Base-by-base conservation (phyloP, 23 tunicate genomes). In the Phallusia fumigata region DNA sequence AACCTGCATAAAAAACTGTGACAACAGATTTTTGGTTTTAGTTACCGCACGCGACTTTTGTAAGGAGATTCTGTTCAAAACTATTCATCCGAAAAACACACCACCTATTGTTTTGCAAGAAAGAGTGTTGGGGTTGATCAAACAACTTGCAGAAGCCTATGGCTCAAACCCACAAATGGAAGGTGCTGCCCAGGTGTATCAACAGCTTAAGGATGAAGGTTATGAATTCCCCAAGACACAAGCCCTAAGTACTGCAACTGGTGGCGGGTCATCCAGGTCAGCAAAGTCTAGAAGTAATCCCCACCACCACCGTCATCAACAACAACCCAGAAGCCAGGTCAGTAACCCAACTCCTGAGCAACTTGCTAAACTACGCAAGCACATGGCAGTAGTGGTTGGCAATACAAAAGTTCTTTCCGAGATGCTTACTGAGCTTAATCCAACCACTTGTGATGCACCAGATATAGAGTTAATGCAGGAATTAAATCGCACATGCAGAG, bases 1-100 rank as follows among this genome's bases (percentile, higher is more conserved):
- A 83, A 44, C 82, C 13, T 89, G 98, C 82, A 86, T 94, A 0
- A 94, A 94, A 89, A 89, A 94, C 52, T 89, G 91, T 76, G 94
- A 94, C 18, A 26, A 65, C 40, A 81, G 64, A 18, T 89, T 94
- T 76, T 87, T 85, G 81, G 53, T 86, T 32, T 80, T 81, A n/a
- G 86, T 94, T 15, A 87, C 88, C 33, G 77, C 86, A 0, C 83
- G 81, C 52, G 98, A 94, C 12, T 94, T 94, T 82, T 87, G 89
- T 35, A 78, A 33, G 32, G 98, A 94, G 40, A 76, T 82, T 13
- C 75, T 94, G 32, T n/a, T 86, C 51, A 89, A 86, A 75, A 11
- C 86, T 24, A 80, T 94, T 44, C 88, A 86, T 30, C 82, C 87
- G 24, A 89, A 94, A 82, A 65, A 84, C 76, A 82, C 78, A 49